Evolutionary conservation across 2,113 vertebrate species (phyloP), one percentile per base, ranked within the genome.

Genomic region (Catharus bicknelli): DNA sequence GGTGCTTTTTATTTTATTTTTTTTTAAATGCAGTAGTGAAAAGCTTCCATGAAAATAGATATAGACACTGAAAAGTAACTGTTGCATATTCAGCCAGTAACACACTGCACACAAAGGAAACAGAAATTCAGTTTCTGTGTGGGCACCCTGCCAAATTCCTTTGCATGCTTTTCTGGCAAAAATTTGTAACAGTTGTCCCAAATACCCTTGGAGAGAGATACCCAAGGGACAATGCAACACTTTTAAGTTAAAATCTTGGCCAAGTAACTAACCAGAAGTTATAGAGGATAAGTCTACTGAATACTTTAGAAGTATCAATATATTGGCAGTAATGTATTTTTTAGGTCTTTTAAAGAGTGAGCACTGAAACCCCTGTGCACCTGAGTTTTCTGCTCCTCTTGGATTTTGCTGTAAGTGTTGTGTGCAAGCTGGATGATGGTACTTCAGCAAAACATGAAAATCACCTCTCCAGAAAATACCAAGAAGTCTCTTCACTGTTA

Each of bases 1-100:
- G 2, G 0, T 0, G 0, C 4, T 29, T 59, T 32, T 54, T 22
- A 27, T 67, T 36, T 47, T 55, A 8, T 10, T 63, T 86, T 34
- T 34, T 50, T 88, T 90, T 5, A 40, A 32, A 20, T 63, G 5
- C 26, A 48, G 11, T 47, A 86, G 19, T 55, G 32, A 48, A 84
- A 92, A 82, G 3, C 27, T 83, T 63, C 10, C 15, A 43, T 14
- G 27, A 17, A 86, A 58, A 20, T 16, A 86, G 83, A 58, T 54
- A 40, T 1, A 66, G 32, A 16, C 5, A 19, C 16, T 55, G 51
- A 66, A 69, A 27, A 30, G 42, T 77, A 74, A 51, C 7, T 86
- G 59, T 15, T 42, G 62, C 3, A 5, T 64, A 53, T 25, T 61
- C n/a, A 64, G 76, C 43, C 14, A 48, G 15, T 83, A 70, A 42